Base-by-base conservation (phyloP, 2,113 vertebrate genomes). In the Crotalus viridis region DNA sequence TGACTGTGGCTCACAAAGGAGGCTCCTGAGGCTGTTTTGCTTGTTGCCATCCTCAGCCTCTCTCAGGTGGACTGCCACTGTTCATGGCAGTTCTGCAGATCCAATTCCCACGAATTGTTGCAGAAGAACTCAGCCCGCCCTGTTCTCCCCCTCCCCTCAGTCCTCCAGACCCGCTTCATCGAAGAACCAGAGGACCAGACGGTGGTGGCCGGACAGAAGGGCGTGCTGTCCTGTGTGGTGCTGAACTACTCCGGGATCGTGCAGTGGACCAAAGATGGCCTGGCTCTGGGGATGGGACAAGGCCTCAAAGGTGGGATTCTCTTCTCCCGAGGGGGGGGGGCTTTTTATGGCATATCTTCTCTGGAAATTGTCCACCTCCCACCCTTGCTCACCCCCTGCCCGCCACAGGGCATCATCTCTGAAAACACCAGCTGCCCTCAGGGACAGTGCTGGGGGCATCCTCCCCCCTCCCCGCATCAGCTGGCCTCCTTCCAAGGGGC, bases 231-330 rank as follows among this genome's bases (percentile, higher is more conserved):
- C 95, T 99, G 99, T 3, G 98, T 99, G 92, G 98, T 99, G 89
- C 98, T 99, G 96, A 99, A 99, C 95, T 99, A 99, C 97, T 99
- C 98, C 0, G 99, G 99, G 56, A 99, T 99, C 10, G 98, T 99
- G 93, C 99, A 99, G 96, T 99, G 99, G 99, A 99, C 99, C 97
- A 99, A 99, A 95, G 99, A 99, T 0, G 99, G 99, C 1, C 97
- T 99, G 33, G 99, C 99, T 0, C 98, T 99, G 85, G 99, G 99
- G 15, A 98, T 99, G 93, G 98, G 99, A 21, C 98, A 99, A 94
- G 99, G 98, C 13, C 98, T 99, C 88, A 98, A 98, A 98, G 99
- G 99, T 99, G 95, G 26, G 1, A 1, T 3, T 8, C 22, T 54
- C n/a, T 12, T 13, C 5, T 7, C 19, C 19, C 13, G 0, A 8